A percentile compares a stretch with the other conserved stretches of the same genome.
These are phyloP conservation scores for Chaenocephalus aceratus DNA, from an alignment of 2,113 vertebrate species.

Conservation along the genomic window DNA sequence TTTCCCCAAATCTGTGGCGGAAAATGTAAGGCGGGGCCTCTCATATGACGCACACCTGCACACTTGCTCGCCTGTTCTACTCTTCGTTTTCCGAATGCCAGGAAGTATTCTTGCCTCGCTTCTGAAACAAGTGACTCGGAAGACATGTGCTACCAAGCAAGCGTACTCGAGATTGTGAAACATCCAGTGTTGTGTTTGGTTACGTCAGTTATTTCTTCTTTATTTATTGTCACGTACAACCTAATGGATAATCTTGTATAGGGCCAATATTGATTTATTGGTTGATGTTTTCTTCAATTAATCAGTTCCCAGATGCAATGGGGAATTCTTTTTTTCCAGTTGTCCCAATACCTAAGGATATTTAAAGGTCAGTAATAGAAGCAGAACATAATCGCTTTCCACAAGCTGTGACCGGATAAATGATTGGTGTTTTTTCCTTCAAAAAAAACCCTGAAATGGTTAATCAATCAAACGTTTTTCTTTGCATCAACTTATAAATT, in stretches of 20 bases:
- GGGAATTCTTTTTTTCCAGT: neutral
- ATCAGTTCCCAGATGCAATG: neutral
- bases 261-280: neutral
- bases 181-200: neutral
- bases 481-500: neutral
- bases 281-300: neutral
- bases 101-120: too few species aligned
- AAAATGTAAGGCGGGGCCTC: too few species aligned
- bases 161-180: too few species aligned
- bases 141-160: too few species aligned
- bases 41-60: too few species aligned
- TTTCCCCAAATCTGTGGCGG: too few species aligned
- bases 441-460: neutral
- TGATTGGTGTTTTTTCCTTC: neutral
- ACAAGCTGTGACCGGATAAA: neutral
- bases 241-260: neutral
- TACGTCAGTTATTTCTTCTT: neutral
- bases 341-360: neutral
- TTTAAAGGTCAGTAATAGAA: neutral
- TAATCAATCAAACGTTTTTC: neutral
- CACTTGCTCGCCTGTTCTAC: too few species aligned
- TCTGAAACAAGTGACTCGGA: too few species aligned
- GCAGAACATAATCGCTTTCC: neutral
- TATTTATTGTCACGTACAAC: neutral
- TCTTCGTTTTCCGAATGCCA: too few species aligned